Conservation (phyloP, 2,888 invertebrate species). For the Drosophila affinis region DNA sequence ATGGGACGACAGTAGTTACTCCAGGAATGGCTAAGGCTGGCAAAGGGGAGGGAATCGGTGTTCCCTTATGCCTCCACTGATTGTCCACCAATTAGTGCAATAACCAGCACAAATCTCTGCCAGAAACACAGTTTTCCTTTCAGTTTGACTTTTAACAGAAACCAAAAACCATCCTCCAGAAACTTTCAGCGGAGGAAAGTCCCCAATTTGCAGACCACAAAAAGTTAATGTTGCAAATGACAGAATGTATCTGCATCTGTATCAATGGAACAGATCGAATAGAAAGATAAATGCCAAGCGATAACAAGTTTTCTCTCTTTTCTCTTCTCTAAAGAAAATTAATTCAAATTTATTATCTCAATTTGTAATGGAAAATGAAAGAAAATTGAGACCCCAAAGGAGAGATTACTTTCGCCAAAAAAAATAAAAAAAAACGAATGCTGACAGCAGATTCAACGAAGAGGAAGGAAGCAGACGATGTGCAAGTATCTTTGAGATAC, state of each 20-base stretch:
- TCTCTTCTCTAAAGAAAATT: conserved; percentile 50
- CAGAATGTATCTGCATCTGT: conserved; percentile 30
- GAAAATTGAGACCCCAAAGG: conserved; percentile 16
- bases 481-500: conserved; percentile 58
- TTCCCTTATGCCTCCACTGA: not conserved
- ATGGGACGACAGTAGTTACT: conserved; percentile 1
- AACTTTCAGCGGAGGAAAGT: not conserved
- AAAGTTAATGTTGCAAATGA: conserved; percentile 22
- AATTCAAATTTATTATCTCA: conserved; percentile 78
- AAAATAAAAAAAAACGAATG: conserved; percentile 54
- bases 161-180: not conserved
- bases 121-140: not conserved
- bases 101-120: not conserved
- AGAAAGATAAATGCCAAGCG: not conserved
- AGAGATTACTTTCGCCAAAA: conserved; percentile 58
- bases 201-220: not conserved
- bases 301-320: conserved; percentile 26
- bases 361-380: conserved; percentile 73
- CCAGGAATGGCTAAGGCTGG: not conserved
- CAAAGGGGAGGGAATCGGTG: not conserved
- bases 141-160: not conserved
- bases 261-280: conserved; percentile 3
- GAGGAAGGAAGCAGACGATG: conserved; percentile 17
- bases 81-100: not conserved
- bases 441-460: conserved; percentile 43